Conservation (phyloP, 2,113 vertebrate species). For the Nettapus auritus region DNA sequence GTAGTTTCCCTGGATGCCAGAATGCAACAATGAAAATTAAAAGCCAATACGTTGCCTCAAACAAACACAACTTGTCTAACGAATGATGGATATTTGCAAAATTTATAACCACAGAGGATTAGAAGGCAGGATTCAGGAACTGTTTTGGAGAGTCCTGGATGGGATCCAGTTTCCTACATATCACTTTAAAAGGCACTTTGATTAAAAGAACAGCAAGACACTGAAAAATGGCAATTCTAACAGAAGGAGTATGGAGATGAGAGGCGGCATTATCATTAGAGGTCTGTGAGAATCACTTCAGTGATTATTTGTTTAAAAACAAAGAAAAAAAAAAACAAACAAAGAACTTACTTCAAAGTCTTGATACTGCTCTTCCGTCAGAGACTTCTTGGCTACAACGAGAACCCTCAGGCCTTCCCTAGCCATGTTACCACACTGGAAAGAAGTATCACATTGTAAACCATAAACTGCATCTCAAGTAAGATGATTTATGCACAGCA, state of each 20-base stretch:
- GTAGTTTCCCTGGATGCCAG: background rate
- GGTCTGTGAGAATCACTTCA: background rate
- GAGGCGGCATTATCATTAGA: background rate
- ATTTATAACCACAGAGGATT: background rate
- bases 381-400: conserved; percentile 94
- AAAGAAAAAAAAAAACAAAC: background rate
- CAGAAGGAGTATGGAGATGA: background rate
- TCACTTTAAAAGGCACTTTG: background rate
- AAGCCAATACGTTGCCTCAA: background rate
- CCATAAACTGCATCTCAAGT: background rate
- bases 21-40: background rate
- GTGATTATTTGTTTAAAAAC: conserved; percentile 35
- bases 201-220: conserved; percentile 3
- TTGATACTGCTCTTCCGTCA: conserved; percentile 96
- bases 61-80: background rate
- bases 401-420: conserved; percentile 94
- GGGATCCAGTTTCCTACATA: background rate
- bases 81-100: background rate
- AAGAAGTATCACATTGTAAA: conserved; percentile 16
- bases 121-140: background rate
- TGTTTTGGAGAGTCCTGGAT: background rate
- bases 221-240: background rate
- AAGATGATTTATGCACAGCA: conserved; percentile 15
- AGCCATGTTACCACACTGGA: conserved; percentile 97
- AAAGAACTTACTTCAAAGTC: conserved; percentile 90